These are phyloP conservation scores for Chymomyza amoena DNA, from an alignment of 2,888 invertebrate species.

Conservation along the genomic window DNA sequence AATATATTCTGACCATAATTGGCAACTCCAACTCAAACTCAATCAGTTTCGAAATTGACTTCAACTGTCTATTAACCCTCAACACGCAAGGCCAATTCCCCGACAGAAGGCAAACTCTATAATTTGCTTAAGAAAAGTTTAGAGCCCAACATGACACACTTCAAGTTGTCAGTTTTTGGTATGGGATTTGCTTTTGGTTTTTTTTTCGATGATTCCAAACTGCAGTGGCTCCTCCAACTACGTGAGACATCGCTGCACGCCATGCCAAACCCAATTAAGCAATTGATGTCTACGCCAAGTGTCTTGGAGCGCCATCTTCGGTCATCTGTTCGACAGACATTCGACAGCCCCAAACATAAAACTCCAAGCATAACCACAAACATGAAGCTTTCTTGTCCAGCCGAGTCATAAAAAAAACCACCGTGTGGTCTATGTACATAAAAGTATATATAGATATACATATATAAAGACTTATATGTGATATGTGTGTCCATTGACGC, in stretches of 20 bases:
- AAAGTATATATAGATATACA: too few relatives aligned
- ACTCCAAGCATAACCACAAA: not conserved
- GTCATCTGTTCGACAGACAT: not conserved
- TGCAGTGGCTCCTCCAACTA: not conserved
- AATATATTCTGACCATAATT: too few relatives aligned
- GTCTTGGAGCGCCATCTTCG: not conserved
- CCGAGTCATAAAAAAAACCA: conserved; percentile 25
- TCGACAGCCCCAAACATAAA: not conserved
- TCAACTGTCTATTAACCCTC: not conserved
- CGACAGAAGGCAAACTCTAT: conserved; percentile 8
- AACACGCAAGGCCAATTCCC: not conserved
- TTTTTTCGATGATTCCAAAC: conserved; percentile 34
- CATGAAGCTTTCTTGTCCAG: not conserved
- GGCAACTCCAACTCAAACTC: not conserved
- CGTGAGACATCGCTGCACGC: not conserved
- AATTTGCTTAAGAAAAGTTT: conserved; percentile 51
- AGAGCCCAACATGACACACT: conserved; percentile 56
- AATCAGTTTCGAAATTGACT: not conserved
- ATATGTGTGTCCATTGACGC: not conserved
- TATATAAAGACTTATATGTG: too few relatives aligned
- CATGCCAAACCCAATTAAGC: conserved; percentile 56
- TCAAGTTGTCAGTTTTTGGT: conserved; percentile 60
- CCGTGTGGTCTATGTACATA: not conserved
- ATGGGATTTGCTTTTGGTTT: not conserved
- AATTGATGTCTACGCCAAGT: conserved; percentile 37